phyloP scores from a whole-genome alignment of 2,113 vertebrate genomes.

The Sceloporus undulatus region DNA sequence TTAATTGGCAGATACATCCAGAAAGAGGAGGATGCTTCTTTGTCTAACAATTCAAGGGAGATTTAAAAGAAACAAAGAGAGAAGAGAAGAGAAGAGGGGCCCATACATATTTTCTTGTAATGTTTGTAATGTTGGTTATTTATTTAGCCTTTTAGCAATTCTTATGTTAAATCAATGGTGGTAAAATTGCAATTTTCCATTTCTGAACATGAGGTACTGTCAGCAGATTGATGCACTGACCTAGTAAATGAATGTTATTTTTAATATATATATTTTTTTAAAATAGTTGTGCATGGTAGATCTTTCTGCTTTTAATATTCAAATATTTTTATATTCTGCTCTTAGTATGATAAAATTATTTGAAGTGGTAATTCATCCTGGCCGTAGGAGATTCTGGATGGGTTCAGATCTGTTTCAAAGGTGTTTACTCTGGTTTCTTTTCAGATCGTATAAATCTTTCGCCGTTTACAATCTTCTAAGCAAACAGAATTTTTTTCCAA shows the following conservation, averaged over 20 bases:
- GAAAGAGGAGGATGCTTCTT: neutral
- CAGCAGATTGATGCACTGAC: neutral
- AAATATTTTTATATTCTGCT: neutral
- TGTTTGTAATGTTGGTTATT: neutral
- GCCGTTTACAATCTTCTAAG: too few species aligned
- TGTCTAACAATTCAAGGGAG: neutral
- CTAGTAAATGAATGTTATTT: neutral
- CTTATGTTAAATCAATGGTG: neutral
- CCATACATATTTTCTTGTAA: constrained; percentile 15
- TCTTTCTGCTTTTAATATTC: neutral
- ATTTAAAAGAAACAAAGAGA: neutral
- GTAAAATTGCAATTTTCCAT: neutral
- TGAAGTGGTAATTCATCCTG: neutral
- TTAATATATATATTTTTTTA: too few species aligned
- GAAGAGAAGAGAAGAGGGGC: neutral
- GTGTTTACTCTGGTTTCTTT: too few species aligned
- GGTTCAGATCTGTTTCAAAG: too few species aligned
- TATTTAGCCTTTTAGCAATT: constrained; percentile 26
- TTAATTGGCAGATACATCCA: neutral
- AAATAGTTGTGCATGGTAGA: too few species aligned
- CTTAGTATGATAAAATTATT: neutral
- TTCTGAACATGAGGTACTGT: too few species aligned
- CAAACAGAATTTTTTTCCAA: too few species aligned
- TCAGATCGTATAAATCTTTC: too few species aligned
- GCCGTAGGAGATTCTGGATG: too few species aligned